phyloP scores from a whole-genome alignment of 2,113 vertebrate species.

The Melanocharis versteri region DNA sequence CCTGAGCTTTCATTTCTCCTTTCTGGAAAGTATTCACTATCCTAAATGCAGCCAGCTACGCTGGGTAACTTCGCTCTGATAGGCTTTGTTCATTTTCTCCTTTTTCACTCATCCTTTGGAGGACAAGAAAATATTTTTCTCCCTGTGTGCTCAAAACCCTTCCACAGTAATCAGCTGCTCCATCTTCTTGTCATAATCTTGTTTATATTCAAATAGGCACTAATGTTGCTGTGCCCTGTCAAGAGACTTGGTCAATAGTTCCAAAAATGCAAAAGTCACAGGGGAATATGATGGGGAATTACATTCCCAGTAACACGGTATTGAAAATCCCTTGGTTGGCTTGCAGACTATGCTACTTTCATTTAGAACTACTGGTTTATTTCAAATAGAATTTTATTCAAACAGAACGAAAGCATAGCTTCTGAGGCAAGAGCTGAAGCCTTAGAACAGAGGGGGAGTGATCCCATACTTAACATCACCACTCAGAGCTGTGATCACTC shows the following conservation, averaged over 20 bases:
- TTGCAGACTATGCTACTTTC: background rate
- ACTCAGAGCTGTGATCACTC: background rate
- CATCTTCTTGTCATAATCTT: background rate
- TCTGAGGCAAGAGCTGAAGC: background rate
- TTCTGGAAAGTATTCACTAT: background rate
- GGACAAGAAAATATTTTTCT: background rate
- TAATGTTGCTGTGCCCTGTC: background rate
- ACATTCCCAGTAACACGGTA: background rate
- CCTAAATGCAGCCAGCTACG: background rate
- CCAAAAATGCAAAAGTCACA: background rate
- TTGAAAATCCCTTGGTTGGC: background rate
- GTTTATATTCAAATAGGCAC: constrained; percentile 5
- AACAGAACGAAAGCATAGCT: background rate
- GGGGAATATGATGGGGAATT: background rate
- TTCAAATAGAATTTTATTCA: background rate
- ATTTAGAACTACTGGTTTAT: background rate
- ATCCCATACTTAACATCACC: background rate
- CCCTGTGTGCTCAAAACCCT: background rate
- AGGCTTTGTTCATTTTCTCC: background rate
- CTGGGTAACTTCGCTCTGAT: background rate
- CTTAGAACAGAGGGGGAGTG: background rate
- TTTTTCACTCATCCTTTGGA: background rate
- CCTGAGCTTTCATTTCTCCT: constrained; percentile 18
- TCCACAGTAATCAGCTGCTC: background rate
- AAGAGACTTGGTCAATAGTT: background rate